Evolutionary conservation across 53 echinoderm and acorn worm species (phyloP), one percentile per base, ranked within the genome.

Genomic region (Apostichopus leukothele): DNA sequence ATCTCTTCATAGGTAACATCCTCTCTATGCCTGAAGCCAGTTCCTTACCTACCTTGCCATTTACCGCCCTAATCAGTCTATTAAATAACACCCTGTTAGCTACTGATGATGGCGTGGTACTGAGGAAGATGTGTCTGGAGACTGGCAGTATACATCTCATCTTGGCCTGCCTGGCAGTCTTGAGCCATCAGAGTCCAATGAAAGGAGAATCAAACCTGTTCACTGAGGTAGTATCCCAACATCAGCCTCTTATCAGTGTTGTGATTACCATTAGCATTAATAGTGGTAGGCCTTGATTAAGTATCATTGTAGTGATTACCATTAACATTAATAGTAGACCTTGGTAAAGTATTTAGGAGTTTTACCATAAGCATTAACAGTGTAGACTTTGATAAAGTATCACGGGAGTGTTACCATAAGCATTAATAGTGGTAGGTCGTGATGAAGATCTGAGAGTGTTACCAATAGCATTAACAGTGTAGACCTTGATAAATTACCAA

Each of bases 91-190:
- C 99, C 7, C 94, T 96, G 5, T 91, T 99, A 75, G 96, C 94
- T 74, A 99, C 99, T 23, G 99, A 99, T 79, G 99, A 99, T 80
- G 99, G 99, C 5, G 96, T 99, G 80, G 81, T 98, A 50, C 91
- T 99, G 83, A 84, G 99, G 22, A 89, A 94, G 22, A 93, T 96
- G 93, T 96, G 95, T 13, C 90, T 99, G 25, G 99, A 99, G 80
- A 99, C 96, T 18, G 99, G 99, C 0, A 96, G 96, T 14, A 86
- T 99, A 67, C 99, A 99, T 50, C 94, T 99, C 0, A 89, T 99
- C 3, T 89, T 99, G 20, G 99, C 99, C 11, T 99, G 96, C 83
- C 87, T 99, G 84, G 94, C 99, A 22, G 94, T 99, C 16, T 89
- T 99, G 67, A 98, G 96, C 86, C 99, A 96, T 67, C 96, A 99